These are phyloP conservation scores for Megaceryle torquata DNA, from an alignment of 2,113 vertebrate genomes.

Conservation along the genomic window DNA sequence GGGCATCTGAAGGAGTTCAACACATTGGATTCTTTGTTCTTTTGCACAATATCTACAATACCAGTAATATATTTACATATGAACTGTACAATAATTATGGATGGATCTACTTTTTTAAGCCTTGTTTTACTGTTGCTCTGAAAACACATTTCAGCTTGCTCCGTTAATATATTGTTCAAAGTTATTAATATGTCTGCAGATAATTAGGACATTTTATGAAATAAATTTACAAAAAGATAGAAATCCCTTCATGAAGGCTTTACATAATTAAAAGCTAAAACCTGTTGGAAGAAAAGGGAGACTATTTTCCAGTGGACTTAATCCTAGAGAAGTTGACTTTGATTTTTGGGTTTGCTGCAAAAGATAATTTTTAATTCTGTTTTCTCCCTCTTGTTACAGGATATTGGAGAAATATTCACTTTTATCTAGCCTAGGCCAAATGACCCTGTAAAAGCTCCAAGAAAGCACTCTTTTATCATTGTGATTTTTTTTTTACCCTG, in stretches of 20 bases:
- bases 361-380: conserved; percentile 39
- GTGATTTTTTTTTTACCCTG: not conserved
- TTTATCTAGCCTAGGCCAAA: conserved; percentile 8
- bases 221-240: conserved; percentile 13
- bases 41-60: not conserved
- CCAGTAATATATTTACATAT: not conserved
- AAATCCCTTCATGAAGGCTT: conserved; percentile 35
- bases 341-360: conserved; percentile 43
- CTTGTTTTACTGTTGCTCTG: conserved; percentile 1
- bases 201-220: conserved; percentile 29
- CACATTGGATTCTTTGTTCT: not conserved
- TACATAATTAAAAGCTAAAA: conserved; percentile 54
- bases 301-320: conserved; percentile 20
- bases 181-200: not conserved
- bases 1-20: not conserved
- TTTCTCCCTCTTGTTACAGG: conserved; percentile 59
- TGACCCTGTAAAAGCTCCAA: conserved; percentile 6
- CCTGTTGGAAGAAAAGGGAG: not conserved
- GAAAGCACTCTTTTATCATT: not conserved
- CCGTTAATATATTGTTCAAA: not conserved
- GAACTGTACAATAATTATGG: not conserved
- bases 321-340: conserved; percentile 6
- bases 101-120: not conserved
- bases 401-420: conserved; percentile 3
- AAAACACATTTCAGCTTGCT: conserved; percentile 8